These are phyloP conservation scores for Athalia rosae DNA, from an alignment of 2,888 invertebrate species.

Conservation along the genomic window DNA sequence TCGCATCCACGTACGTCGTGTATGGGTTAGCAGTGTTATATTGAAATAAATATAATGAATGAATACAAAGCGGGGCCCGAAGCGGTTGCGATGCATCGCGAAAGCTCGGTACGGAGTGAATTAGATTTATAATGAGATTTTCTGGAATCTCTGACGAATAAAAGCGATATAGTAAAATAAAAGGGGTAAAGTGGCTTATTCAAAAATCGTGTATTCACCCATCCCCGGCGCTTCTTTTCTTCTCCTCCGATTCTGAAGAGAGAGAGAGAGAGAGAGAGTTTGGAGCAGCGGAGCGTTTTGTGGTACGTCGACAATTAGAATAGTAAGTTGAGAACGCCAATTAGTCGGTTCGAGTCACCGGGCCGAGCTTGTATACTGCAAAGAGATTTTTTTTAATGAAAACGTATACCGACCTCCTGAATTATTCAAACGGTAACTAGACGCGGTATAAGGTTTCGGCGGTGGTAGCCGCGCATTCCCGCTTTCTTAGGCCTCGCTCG, in stretches of 20 bases:
- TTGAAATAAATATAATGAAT: background rate
- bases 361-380: constrained; percentile 18
- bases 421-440: constrained; percentile 27
- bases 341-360: constrained; percentile 28
- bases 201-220: constrained; percentile 26
- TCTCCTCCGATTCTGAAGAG: background rate
- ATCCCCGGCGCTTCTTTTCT: background rate
- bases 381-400: constrained; percentile 34
- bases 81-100: no score
- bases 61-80: no score
- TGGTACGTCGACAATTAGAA: constrained; percentile 28
- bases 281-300: background rate
- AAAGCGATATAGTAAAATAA: constrained; percentile 17
- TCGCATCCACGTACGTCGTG: constrained; percentile 16
- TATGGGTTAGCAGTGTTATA: background rate
- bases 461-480: constrained; percentile 19
- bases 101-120: constrained; percentile 11
- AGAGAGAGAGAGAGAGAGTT: background rate
- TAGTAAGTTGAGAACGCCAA: constrained; percentile 37
- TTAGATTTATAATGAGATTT: constrained; percentile 20
- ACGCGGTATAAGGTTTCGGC: constrained; percentile 28
- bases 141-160: background rate
- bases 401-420: constrained; percentile 22
- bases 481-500: constrained; percentile 3
- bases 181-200: constrained; percentile 2